These are phyloP conservation scores for Nerophis lumbriciformis DNA, from an alignment of 2,113 vertebrate genomes.

Conservation along the genomic window DNA sequence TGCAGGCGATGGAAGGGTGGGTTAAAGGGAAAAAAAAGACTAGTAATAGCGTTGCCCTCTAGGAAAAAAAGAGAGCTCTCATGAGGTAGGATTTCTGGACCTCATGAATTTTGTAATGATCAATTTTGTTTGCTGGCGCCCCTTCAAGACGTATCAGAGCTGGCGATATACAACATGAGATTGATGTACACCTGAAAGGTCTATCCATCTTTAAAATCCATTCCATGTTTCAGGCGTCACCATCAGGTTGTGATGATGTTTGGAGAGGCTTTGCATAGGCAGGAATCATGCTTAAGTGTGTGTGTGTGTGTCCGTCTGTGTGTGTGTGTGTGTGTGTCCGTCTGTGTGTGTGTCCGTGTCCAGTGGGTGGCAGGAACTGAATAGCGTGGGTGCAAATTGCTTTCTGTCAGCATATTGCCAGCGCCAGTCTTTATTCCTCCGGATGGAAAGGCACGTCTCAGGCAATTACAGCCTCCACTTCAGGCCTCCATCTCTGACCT, in stretches of 20 bases:
- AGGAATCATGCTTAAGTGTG: background rate
- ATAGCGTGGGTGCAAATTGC: constrained; percentile 65
- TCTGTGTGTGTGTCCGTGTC: constrained; percentile 14
- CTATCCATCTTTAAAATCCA: constrained; percentile 3
- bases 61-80: constrained; percentile 46
- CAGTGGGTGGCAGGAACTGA: constrained; percentile 21
- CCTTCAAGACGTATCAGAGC: constrained; percentile 40
- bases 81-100: constrained; percentile 56
- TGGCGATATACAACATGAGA: constrained; percentile 45
- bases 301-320: background rate
- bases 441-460: constrained; percentile 43
- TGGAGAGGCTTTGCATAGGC: background rate
- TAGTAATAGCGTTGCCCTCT: constrained; percentile 66
- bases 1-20: constrained; percentile 16
- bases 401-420: constrained; percentile 69
- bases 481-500: constrained; percentile 24
- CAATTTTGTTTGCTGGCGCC: constrained; percentile 61
- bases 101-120: constrained; percentile 73
- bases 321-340: too few relatives aligned
- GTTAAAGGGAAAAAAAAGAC: constrained; percentile 3
- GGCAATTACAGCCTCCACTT: constrained; percentile 45
- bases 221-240: constrained; percentile 14
- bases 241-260: constrained; percentile 25
- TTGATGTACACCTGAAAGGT: constrained; percentile 49
- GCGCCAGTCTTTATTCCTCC: constrained; percentile 61